These are phyloP conservation scores for Australoheros facetus DNA, from an alignment of 2,797 vertebrate species.

Conservation along the genomic window DNA sequence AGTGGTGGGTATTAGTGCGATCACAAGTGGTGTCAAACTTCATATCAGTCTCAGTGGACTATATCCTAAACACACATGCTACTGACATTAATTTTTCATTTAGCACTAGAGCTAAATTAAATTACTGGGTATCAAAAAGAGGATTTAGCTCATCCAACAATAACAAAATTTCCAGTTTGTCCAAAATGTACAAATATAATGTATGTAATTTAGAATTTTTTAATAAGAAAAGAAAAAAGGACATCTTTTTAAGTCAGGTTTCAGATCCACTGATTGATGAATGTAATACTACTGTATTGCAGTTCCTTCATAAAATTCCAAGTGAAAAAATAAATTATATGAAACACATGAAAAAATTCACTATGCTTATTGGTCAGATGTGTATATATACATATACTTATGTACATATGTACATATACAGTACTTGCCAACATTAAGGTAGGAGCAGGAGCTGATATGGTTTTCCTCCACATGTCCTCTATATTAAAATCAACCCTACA, in stretches of 20 bases:
- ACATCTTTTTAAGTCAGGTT: background rate
- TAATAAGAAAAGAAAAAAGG: background rate
- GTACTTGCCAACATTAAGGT: no score
- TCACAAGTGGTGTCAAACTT: conserved; percentile 66
- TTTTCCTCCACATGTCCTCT: background rate
- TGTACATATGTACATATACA: no score
- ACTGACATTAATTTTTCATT: background rate
- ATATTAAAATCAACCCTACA: no score
- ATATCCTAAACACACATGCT: background rate
- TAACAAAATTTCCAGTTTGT: background rate
- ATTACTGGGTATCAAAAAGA: background rate
- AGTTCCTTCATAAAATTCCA: background rate
- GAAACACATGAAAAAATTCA: fast-evolving
- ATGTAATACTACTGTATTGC: background rate
- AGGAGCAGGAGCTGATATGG: background rate
- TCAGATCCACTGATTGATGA: fast-evolving
- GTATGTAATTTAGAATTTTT: background rate
- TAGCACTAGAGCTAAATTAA: background rate
- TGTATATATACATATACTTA: background rate
- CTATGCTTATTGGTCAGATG: background rate
- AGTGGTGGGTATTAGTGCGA: conserved; percentile 46
- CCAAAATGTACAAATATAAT: background rate
- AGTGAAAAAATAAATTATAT: background rate
- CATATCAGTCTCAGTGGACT: conserved; percentile 12
- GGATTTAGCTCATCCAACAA: background rate